phyloP scores from a whole-genome alignment of 2,888 invertebrate genomes.

The Hesperia comma region DNA sequence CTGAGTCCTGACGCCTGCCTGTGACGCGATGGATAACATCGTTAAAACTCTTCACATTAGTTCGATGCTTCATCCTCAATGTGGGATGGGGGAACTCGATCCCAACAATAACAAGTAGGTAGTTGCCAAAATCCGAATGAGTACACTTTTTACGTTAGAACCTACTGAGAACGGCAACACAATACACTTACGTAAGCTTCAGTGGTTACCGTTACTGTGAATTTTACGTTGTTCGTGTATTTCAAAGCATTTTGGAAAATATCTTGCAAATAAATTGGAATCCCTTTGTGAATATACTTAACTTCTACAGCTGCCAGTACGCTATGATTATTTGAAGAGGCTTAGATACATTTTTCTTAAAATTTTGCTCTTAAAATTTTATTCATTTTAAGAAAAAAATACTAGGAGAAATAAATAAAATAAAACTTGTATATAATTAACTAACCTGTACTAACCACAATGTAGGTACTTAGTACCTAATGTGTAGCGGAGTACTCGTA shows the following conservation, averaged over 20 bases:
- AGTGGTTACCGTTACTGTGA: neutral
- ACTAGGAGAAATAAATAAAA: no score
- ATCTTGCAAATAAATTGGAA: neutral
- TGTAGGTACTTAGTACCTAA: no score
- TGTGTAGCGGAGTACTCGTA: no score
- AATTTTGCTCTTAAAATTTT: no score
- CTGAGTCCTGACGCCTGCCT: constrained; percentile 16
- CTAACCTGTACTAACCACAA: no score
- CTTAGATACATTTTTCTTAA: no score
- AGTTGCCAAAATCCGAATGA: constrained; percentile 17
- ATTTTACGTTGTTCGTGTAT: neutral
- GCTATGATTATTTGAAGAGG: neutral
- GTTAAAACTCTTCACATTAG: constrained; percentile 36
- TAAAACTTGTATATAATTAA: no score
- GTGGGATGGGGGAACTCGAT: constrained; percentile 15
- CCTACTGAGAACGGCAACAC: neutral
- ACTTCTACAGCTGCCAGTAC: neutral
- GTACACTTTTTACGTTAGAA: constrained; percentile 10
- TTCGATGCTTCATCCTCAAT: constrained; percentile 22
- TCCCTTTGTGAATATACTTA: neutral
- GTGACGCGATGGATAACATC: constrained; percentile 33
- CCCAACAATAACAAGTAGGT: constrained; percentile 26
- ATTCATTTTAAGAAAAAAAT: no score
- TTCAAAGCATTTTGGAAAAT: neutral
- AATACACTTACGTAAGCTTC: constrained; percentile 9